Evolutionary conservation across 2,113 vertebrate species (phyloP).

Genomic region (Mus pahari): DNA sequence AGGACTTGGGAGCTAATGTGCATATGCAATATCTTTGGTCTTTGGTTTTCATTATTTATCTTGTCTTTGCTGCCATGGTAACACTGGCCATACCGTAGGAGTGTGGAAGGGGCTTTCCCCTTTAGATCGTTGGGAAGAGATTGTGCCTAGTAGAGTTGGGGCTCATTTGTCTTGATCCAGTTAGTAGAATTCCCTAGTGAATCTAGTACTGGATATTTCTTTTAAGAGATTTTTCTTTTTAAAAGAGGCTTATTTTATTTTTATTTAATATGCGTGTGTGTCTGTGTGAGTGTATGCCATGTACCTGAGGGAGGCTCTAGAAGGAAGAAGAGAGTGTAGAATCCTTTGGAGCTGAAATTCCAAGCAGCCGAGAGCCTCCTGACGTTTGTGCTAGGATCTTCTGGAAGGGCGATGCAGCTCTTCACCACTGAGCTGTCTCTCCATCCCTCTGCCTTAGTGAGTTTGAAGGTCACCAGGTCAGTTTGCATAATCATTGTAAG

Average conservation of each 20-base stretch:
- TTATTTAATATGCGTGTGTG: background rate
- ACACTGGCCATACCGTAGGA: background rate
- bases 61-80: background rate
- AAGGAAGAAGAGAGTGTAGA: background rate
- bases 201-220: conserved; percentile 13
- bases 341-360: background rate
- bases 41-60: background rate
- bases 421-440: background rate
- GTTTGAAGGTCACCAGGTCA: conserved; percentile 54
- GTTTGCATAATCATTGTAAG: conserved; percentile 4
- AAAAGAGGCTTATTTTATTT: background rate
- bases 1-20: background rate
- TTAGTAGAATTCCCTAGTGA: conserved; percentile 47
- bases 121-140: background rate
- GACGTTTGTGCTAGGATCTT: background rate
- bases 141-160: background rate
- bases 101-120: background rate
- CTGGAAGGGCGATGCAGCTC: background rate
- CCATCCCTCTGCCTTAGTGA: background rate
- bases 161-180: background rate
- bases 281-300: background rate
- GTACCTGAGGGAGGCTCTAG: too few species aligned
- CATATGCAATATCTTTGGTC: background rate
- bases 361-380: background rate
- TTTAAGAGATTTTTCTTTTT: background rate